A percentile compares a stretch with the other conserved stretches of the same genome.
phyloP scores from a whole-genome alignment of 2,113 vertebrate genomes.

The Chionis minor region DNA sequence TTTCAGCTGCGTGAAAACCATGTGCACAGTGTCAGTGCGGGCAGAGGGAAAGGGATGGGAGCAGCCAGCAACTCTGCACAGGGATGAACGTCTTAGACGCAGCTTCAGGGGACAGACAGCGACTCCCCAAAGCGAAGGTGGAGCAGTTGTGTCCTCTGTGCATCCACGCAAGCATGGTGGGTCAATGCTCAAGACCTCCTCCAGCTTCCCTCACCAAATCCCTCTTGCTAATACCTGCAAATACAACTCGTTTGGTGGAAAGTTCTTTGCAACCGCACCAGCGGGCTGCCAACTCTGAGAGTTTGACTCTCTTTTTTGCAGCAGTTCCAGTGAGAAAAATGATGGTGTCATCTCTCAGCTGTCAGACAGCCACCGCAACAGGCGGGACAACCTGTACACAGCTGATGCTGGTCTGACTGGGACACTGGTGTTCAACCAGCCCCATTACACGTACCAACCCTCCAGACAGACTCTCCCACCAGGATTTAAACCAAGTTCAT shows the following conservation, averaged over 20 bases:
- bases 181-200: neutral
- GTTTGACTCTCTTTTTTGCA: neutral
- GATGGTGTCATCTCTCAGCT: neutral
- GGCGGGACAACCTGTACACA: neutral
- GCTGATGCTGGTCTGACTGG: neutral
- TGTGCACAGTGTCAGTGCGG: accelerated
- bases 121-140: neutral
- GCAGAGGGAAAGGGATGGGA: neutral
- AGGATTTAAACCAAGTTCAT: neutral
- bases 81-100: neutral
- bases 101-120: neutral
- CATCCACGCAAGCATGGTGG: neutral
- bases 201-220: neutral
- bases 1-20: neutral
- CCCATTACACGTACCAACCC: neutral
- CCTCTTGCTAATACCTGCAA: neutral
- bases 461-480: neutral
- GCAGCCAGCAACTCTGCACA: neutral
- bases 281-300: neutral
- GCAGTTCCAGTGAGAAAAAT: neutral
- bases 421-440: neutral
- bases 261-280: neutral
- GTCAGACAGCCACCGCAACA: neutral
- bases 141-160: neutral
- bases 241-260: neutral